Conservation (phyloP, 2,113 vertebrate genomes). For the Spheniscus mendiculus region DNA sequence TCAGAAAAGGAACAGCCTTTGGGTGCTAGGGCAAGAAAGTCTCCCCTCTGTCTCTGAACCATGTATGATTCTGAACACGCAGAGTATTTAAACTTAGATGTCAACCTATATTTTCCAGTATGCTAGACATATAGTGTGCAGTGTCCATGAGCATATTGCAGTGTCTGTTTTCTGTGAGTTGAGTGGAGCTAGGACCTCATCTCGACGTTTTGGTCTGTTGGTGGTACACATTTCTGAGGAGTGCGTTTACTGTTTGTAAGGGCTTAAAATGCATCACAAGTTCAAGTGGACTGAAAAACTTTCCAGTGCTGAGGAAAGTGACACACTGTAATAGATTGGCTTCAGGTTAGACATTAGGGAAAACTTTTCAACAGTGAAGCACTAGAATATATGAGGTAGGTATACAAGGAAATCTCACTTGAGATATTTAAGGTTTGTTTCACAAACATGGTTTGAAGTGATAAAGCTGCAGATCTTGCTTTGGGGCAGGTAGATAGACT, state of each 20-base stretch:
- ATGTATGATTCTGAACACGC: background rate
- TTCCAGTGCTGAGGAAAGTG: background rate
- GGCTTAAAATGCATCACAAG: background rate
- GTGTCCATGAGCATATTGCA: background rate
- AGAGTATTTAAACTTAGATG: background rate
- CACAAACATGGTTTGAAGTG: background rate
- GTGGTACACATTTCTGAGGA: background rate
- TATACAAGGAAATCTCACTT: background rate
- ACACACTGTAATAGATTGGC: background rate
- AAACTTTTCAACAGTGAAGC: background rate
- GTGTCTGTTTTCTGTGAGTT: background rate
- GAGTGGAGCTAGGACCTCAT: background rate
- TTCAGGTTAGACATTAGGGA: background rate
- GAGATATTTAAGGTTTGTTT: background rate
- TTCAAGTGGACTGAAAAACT: background rate
- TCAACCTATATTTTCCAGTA: background rate
- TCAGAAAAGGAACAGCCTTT: background rate
- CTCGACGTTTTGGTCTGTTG: rapidly evolving
- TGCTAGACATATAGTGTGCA: background rate
- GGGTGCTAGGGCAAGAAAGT: background rate
- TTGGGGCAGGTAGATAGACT: background rate
- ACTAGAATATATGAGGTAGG: background rate
- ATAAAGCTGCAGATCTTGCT: background rate
- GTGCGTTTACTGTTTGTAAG: background rate
- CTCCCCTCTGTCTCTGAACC: background rate